phyloP scores from a whole-genome alignment of 2,888 invertebrate genomes.

The Chymomyza procnemis region DNA sequence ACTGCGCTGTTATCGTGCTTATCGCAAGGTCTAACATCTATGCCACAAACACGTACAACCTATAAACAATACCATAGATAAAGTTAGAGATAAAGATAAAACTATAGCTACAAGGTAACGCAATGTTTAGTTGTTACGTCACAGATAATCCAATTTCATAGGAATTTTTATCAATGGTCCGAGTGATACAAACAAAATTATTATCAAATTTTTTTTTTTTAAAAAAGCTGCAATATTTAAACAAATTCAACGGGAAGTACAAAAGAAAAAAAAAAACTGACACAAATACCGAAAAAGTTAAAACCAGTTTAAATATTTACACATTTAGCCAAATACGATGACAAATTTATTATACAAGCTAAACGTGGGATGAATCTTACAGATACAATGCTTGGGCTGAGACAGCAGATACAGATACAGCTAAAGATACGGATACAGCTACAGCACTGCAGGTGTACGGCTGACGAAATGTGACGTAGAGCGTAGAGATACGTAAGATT shows the following conservation, averaged over 20 bases:
- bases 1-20: not conserved
- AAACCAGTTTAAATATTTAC: conserved; percentile 35
- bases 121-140: conserved; percentile 1
- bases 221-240: not conserved
- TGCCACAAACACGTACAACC: not conserved
- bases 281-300: not conserved
- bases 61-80: not conserved
- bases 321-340: conserved; percentile 38
- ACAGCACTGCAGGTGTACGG: not conserved
- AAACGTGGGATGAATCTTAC: conserved; percentile 58
- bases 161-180: not conserved
- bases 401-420: conserved; percentile 38
- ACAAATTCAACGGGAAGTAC: not conserved
- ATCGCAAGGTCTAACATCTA: not conserved
- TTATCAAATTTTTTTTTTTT: not conserved
- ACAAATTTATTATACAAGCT: conserved; percentile 52
- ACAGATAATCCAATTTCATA: not conserved
- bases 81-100: not conserved
- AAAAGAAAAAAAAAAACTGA: not conserved
- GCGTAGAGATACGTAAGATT: too few species aligned
- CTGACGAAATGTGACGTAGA: not conserved
- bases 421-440: too few species aligned
- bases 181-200: not conserved
- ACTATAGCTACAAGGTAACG: not conserved
- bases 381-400: conserved; percentile 8